Evolutionary conservation across 2,888 invertebrate genomes (phyloP), one percentile per base, ranked within the genome.

Genomic region (Meiosimyza decipiens): DNA sequence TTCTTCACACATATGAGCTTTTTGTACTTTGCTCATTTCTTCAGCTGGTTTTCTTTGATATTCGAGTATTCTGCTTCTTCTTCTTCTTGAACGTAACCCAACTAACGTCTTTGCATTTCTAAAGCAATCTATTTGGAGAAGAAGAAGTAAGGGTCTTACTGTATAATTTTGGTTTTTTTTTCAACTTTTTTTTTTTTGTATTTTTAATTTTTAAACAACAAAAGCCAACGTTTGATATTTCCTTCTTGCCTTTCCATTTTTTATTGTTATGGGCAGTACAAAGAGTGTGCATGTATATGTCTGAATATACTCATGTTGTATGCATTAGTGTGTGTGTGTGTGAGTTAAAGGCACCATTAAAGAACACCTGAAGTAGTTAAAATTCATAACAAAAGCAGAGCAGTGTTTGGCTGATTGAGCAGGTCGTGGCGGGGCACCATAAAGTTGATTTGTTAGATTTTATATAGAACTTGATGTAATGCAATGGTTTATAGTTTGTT

Each of bases 281-380:
- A 1, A 40, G 40, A 9, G 40, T 40, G 9, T 5, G 9, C 9
- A 40, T 40, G 40, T 40, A 9, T 40, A n/a, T n/a, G 15, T 3
- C 1, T 22, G 28, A 28, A 28, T 28, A 28, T 2, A n/a, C n/a
- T n/a, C n/a, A 28, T 28, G 28, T 28, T 62, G 52, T 28, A 15
- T 69, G 51, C 52, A 9, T 40, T 40, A 40, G 4, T 9, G 40
- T 40, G 7, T 40, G 16, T 40, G 40, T 40, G 28, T 47, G 50
- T 28, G n/a, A n/a, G 69, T 52, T 62, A 15, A 54, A 70, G 62
- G 62, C 54, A 69, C 52, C 62, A 54, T 63, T 63, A 54, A 70
- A 51, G 63, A 70, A 63, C 70, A 70, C 63, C 70, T 70, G 70
- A 70, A 70, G 54, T 70, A 63, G 70, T 70, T 70, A 54, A 62